A percentile compares a stretch with the other conserved stretches of the same genome.
phyloP scores from a whole-genome alignment of 2,113 vertebrate genomes.

The Labeo rohita region DNA sequence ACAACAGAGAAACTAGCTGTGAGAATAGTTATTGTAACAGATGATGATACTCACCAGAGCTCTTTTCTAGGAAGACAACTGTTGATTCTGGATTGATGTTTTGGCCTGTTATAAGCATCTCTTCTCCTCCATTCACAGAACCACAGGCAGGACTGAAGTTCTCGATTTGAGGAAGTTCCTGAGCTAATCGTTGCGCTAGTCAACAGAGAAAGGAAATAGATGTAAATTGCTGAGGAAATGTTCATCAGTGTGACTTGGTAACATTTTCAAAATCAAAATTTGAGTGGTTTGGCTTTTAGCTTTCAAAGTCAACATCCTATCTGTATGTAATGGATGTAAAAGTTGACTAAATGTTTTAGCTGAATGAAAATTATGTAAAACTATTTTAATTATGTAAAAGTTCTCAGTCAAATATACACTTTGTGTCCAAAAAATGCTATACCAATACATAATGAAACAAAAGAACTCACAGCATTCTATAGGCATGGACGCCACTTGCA shows the following conservation, averaged over 20 bases:
- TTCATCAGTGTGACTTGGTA: not conserved
- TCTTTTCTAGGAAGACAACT: constrained; percentile 92
- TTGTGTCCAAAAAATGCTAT: not conserved
- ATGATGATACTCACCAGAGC: constrained; percentile 77
- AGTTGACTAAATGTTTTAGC: too few species aligned
- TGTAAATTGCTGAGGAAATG: not conserved
- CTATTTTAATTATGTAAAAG: too few species aligned
- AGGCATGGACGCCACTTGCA: constrained; percentile 88
- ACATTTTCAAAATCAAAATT: not conserved
- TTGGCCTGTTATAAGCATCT: constrained; percentile 88
- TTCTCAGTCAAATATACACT: too few species aligned
- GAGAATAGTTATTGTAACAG: not conserved
- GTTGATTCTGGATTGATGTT: constrained; percentile 92
- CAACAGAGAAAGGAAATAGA: constrained; percentile 32
- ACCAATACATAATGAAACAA: not conserved
- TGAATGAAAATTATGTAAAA: too few species aligned
- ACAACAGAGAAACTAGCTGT: not conserved
- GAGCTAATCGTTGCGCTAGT: constrained; percentile 92
- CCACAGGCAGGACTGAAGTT: constrained; percentile 84
- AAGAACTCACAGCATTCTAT: constrained; percentile 93
- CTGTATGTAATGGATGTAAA: too few species aligned
- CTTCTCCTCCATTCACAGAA: constrained; percentile 85
- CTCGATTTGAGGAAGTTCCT: constrained; percentile 93
- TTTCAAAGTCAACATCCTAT: too few species aligned
- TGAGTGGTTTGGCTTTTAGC: too few species aligned